Conservation (phyloP, 1,140 invertebrate species). For the Solen grandis region DNA sequence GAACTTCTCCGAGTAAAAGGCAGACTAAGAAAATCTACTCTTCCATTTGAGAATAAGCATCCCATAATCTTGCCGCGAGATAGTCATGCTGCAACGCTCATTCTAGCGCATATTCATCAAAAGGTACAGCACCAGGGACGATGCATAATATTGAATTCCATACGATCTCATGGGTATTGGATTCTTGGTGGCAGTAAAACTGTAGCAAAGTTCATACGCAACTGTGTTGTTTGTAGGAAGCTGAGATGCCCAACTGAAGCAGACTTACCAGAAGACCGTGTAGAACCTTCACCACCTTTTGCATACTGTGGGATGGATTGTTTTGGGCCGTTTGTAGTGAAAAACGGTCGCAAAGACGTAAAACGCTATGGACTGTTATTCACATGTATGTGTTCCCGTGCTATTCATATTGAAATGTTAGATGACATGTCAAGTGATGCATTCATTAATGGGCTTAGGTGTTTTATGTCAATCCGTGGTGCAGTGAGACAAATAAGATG, state of each 20-base stretch:
- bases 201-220: slow-evolving; percentile 1
- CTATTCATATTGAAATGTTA: slow-evolving; percentile 62
- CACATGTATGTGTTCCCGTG: slow-evolving; percentile 56
- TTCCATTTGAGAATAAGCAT: neutral
- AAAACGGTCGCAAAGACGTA: slow-evolving; percentile 39
- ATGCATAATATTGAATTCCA: too few relatives aligned
- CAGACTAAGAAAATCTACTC: neutral
- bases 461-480: slow-evolving; percentile 58
- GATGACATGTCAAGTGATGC: slow-evolving; percentile 57
- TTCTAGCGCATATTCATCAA: slow-evolving; percentile 32
- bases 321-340: slow-evolving; percentile 59
- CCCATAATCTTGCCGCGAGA: slow-evolving; percentile 3
- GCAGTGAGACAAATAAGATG: slow-evolving; percentile 42
- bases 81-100: neutral
- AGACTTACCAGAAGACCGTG: neutral
- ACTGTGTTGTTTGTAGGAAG: neutral
- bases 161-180: slow-evolving; percentile 30
- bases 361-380: slow-evolving; percentile 62
- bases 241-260: too few relatives aligned
- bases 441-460: slow-evolving; percentile 60
- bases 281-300: slow-evolving; percentile 40
- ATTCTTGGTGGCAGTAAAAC: slow-evolving; percentile 23
- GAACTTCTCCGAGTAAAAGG: neutral
- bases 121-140: slow-evolving; percentile 45
- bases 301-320: slow-evolving; percentile 56